Evolutionary conservation across 2,888 invertebrate genomes (phyloP).

Genomic region (Drosophila hamatofila): DNA sequence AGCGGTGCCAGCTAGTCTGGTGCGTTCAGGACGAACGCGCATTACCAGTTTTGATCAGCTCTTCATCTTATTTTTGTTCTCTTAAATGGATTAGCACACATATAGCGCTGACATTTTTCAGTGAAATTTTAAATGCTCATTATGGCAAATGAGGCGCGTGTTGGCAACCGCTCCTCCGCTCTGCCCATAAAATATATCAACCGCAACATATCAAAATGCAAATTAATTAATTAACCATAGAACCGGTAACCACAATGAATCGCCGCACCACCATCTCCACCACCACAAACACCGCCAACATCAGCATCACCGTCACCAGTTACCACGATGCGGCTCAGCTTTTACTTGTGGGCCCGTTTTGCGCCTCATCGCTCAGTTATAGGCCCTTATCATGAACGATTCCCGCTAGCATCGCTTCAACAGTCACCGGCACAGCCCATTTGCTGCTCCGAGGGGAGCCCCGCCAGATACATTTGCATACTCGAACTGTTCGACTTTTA

Average conservation of each 20-base stretch:
- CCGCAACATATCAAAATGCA: slow-evolving; percentile 73
- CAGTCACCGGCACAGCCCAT: slow-evolving; percentile 30
- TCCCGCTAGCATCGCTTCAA: slow-evolving; percentile 10
- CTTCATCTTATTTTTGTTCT: background rate
- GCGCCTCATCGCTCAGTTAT: slow-evolving; percentile 1
- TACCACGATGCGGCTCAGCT: slow-evolving; percentile 18
- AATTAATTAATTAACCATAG: slow-evolving; percentile 69
- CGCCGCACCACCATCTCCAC: background rate
- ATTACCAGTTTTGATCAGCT: slow-evolving; percentile 32
- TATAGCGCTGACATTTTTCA: slow-evolving; percentile 37
- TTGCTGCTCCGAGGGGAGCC: slow-evolving; percentile 39
- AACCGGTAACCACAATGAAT: slow-evolving; percentile 45
- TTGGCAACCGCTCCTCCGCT: slow-evolving; percentile 44
- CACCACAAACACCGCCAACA: background rate
- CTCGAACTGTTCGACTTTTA: slow-evolving; percentile 50
- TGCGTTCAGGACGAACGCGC: slow-evolving; percentile 51
- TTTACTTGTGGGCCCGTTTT: slow-evolving; percentile 37
- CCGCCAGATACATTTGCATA: slow-evolving; percentile 64
- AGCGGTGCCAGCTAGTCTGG: slow-evolving; percentile 75
- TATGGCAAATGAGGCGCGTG: slow-evolving; percentile 63
- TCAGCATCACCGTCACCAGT: background rate
- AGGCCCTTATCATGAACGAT: slow-evolving; percentile 11
- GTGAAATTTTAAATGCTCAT: slow-evolving; percentile 75
- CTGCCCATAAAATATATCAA: slow-evolving; percentile 51
- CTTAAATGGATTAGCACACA: slow-evolving; percentile 51